Base-by-base conservation (phyloP, 1,140 invertebrate genomes). In the Papilio polyxenes region DNA sequence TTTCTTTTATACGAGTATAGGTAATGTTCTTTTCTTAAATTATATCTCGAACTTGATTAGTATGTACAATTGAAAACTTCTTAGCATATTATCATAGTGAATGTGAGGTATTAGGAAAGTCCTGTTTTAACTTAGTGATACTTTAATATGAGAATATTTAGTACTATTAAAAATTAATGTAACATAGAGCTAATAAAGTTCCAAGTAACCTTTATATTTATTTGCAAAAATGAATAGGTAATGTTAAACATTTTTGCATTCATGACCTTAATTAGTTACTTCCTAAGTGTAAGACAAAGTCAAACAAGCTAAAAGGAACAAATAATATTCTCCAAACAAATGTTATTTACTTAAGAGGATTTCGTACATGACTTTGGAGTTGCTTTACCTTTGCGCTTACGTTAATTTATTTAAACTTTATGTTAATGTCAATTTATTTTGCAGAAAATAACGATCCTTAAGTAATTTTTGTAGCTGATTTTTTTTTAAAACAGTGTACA, bases 261-360 rank as follows among this genome's bases (percentile, higher is more conserved):
- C 53, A 40, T 78, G 59, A 80, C 78, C 78, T 80, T 80, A 80
- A 80, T 80, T 65, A 65, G 56, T 65, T 65, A 80, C 59, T 80
- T 80, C 59, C 78, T 80, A 23, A 69, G 78, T 62, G 51, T 79
- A 79, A 79, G 51, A 65, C 59, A 48, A 80, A 65, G 78, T 48
- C 13, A 80, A 80, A 80, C 78, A 69, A 44, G 78, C 10, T 49
- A 80, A 53, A 80, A 80, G 77, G 78, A 80, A 80, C 78, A 80
- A 80, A 80, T 69, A 80, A 48, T 80, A 59, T 48, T 69, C 78
- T 69, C 20, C 62, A 80, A 80, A 80, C 62, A 69, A 65, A 80
- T 80, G 62, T 69, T 80, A 69, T 80, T 80, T 80, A 80, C 62
- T 65, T 69, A 40, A 44, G 48, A 80, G 78, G 59, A 80, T 80